Evolutionary conservation across 1,140 invertebrate genomes (phyloP), one percentile per base, ranked within the genome.

Genomic region (Orius insidiosus): DNA sequence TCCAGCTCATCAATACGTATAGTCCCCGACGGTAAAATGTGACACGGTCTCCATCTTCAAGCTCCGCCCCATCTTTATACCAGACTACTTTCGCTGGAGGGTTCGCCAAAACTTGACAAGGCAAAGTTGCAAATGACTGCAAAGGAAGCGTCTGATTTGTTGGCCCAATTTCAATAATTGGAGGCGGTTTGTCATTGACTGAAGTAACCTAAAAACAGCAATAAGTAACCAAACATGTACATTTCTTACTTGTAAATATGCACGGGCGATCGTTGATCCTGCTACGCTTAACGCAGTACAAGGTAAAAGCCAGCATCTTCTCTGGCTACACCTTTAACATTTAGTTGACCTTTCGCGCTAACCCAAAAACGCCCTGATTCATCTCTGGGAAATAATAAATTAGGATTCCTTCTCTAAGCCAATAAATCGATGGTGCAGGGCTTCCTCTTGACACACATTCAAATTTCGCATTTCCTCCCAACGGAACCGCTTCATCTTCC

Each of bases 61-160:
- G 60, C 4, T 48, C 40, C 52, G 70, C 68, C 1, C 77, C 78
- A 58, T 93, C 78, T 57, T 85, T 84, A 55, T 78, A 75, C 90
- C 90, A 95, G 43, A 75, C 70, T 16, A 87, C 72, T 18, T 70
- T 71, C 0, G 86, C 82, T 24, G 63, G 69, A 5, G 78, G 74
- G 42, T 71, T 72, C 2, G 80, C 77, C 6, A 75, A 75, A 1
- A 80, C 82, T 50, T 83, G 75, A 60, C 92, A 96, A 0, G 80
- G 80, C 55, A 95, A 63, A 47, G 76, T 75, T 1, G 83, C 85
- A 35, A 78, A 73, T 40, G 79, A 82, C 49, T 80, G 79, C 34
- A 85, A 58, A 1, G 83, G 78, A 7, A 93, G 60, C 0, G 89
- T 95, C 65, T 93, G 89, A 65, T 94, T 94, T 31, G 80, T 74